Conservation (phyloP, 2,113 vertebrate genomes). For the Mastomys coucha region DNA sequence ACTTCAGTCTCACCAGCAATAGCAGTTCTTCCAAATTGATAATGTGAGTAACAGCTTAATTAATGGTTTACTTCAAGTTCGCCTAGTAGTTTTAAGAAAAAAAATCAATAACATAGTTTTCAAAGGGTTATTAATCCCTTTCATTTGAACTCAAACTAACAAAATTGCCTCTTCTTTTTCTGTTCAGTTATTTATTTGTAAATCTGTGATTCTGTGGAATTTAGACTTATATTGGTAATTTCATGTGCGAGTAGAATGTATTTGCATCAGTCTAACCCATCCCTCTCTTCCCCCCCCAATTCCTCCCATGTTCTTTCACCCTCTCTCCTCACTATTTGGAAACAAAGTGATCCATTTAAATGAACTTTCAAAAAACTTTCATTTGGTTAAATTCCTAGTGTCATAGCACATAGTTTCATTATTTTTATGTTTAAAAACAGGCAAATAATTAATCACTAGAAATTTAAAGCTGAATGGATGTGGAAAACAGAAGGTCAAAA, state of each 20-base stretch:
- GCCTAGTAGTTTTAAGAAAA: not conserved
- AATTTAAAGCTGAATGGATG: not conserved
- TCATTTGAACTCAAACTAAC: not conserved
- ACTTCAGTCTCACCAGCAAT: not conserved
- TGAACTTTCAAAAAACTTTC: not conserved
- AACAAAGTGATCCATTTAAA: not conserved
- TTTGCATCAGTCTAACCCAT: not conserved
- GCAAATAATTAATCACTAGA: not conserved
- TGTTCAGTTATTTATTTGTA: not conserved
- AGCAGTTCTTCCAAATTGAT: not conserved
- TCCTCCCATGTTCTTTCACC: not conserved
- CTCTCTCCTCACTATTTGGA: not conserved
- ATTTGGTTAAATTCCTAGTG: slow-evolving; percentile 2
- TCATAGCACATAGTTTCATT: not conserved
- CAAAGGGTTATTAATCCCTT: not conserved
- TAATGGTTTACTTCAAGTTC: not conserved
- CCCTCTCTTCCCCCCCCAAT: fast-evolving
- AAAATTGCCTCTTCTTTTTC: not conserved
- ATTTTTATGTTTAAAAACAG: not conserved
- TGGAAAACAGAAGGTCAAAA: not conserved
- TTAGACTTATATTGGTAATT: not conserved
- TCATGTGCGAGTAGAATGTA: too few relatives aligned
- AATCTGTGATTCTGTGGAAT: not conserved
- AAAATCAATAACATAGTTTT: not conserved
- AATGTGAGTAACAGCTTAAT: not conserved